Evolutionary conservation across 2,888 invertebrate species (phyloP), one percentile per base, ranked within the genome.

Genomic region (Oxyscelio sp.): DNA sequence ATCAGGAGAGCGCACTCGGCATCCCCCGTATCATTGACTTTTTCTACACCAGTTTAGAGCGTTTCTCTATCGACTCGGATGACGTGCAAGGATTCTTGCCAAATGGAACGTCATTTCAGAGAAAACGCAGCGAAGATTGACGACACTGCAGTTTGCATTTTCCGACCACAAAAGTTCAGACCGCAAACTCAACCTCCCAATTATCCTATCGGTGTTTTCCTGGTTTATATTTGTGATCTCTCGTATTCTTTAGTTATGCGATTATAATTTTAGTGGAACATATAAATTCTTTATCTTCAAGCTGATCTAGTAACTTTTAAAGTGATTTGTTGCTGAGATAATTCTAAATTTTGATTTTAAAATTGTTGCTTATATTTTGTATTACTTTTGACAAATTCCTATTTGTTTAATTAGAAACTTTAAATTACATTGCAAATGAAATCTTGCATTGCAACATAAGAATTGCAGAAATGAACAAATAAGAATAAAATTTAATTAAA

Each of bases 81-180:
- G 34, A 61, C 59, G 68, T 43, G 54, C 71, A 34, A 65, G 65
- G 40, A 63, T 78, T 17, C 56, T 58, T 71, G 71, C 79, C 79
- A 79, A 79, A 71, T 79, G 43, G 63, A 79, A 79, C 65, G 58
- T 79, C 71, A 70, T 48, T 71, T 71, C 56, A 34, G 21, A 70
- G 78, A 78, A 71, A 48, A 65, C 45, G 15, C 56, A 58, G 79
- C 56, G 17, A 56, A 70, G 68, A 79, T 65, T 58, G 71, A 79
- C 65, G 71, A 65, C 71, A 50, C 54, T 65, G 71, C 70, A 79
- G 45, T 79, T 65, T 79, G 71, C 71, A 73, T 79, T 71, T 71
- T 65, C 50, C 79, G 40, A 65, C 71, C 65, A 59, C 45, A 54
- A 79, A 71, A 71, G 79, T 71, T 63, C 45, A 52, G 9, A 43